phyloP scores from a whole-genome alignment of 2,797 vertebrate genomes.

The Pseudochirops corinnae region DNA sequence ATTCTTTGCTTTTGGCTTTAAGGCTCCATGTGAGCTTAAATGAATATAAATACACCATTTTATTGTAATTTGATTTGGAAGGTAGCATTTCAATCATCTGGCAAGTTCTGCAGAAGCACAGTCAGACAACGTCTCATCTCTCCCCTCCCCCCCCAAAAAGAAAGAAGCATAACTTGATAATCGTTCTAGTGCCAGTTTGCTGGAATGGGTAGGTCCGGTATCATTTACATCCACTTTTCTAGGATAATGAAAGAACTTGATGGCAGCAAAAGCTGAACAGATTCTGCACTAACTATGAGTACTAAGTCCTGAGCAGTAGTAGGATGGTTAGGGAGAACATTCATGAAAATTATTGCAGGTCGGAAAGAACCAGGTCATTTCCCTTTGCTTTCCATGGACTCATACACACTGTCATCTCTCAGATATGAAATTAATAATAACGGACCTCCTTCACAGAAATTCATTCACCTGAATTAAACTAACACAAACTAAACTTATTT shows the following conservation, averaged over 20 bases:
- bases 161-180: conserved; percentile 22
- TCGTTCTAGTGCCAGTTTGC: conserved; percentile 25
- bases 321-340: conserved; percentile 46
- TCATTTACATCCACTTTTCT: conserved; percentile 57
- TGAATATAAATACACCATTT: conserved; percentile 83
- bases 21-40: conserved; percentile 62
- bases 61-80: conserved; percentile 84
- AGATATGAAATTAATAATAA: conserved; percentile 58
- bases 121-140: conserved; percentile 69
- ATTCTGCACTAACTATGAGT: conserved; percentile 15
- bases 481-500: background rate
- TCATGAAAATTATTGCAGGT: conserved; percentile 57
- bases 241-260: conserved; percentile 20
- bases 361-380: conserved; percentile 4
- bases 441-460: conserved; percentile 1
- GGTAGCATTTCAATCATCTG: conserved; percentile 77
- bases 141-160: too few relatives aligned
- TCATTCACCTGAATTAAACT: background rate
- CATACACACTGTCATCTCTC: conserved; percentile 63
- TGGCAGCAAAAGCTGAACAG: conserved; percentile 50
- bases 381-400: conserved; percentile 36
- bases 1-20: conserved; percentile 82
- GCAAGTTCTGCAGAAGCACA: conserved; percentile 78
- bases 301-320: background rate
- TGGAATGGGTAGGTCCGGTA: conserved; percentile 65